Evolutionary conservation across 1,140 invertebrate species (phyloP).

Genomic region (Zaprionus inermis): DNA sequence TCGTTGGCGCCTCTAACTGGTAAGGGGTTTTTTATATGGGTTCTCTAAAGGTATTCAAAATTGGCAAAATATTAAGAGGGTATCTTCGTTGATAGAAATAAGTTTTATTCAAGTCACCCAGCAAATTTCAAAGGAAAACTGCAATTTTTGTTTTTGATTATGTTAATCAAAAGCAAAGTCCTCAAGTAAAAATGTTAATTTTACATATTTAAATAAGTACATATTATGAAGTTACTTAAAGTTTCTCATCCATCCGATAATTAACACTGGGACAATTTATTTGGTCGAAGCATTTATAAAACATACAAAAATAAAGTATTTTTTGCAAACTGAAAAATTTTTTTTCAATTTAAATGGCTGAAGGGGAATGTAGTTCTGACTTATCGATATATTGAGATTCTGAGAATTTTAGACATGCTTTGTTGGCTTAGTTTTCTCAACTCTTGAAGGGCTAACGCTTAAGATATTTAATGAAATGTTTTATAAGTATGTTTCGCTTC

Average conservation of each 20-base stretch:
- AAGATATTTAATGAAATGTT: too few species aligned
- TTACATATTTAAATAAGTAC: background rate
- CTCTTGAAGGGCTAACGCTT: too few species aligned
- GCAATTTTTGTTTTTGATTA: background rate
- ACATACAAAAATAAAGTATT: constrained; percentile 25
- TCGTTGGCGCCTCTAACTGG: constrained; percentile 38
- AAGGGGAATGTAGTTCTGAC: background rate
- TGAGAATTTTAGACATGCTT: background rate
- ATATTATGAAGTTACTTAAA: background rate
- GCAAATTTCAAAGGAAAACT: background rate
- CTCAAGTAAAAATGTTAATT: background rate
- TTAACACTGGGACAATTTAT: background rate
- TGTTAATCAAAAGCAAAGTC: background rate
- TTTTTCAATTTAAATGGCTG: background rate
- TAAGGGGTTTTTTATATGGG: constrained; percentile 22
- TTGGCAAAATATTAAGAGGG: constrained; percentile 4
- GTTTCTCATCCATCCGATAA: background rate
- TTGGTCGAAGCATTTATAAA: background rate
- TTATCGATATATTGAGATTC: background rate
- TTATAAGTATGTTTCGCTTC: too few species aligned
- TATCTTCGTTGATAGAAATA: background rate
- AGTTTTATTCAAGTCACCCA: background rate
- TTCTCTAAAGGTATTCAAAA: constrained; percentile 10
- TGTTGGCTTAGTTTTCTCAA: background rate
- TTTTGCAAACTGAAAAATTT: background rate